Evolutionary conservation across 1,140 invertebrate genomes (phyloP).

Genomic region (Eulimnadia texana): DNA sequence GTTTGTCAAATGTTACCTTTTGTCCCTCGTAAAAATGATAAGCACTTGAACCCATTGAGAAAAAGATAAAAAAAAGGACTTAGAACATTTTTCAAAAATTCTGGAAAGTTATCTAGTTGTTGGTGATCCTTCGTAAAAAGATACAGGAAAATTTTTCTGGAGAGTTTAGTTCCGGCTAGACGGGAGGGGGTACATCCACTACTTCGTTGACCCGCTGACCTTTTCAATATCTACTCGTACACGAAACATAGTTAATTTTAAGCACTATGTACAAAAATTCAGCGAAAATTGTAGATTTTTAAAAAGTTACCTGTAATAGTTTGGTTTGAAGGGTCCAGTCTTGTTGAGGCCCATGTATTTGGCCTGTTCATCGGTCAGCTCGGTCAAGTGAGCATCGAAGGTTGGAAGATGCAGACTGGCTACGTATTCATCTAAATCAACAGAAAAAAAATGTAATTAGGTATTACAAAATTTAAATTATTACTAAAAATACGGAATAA

Average conservation of each 20-base stretch:
- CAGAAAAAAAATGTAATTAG: slow-evolving; percentile 8
- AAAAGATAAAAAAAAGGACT: too few relatives aligned
- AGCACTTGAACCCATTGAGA: too few relatives aligned
- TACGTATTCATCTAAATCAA: slow-evolving; percentile 79
- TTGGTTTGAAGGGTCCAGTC: slow-evolving; percentile 94
- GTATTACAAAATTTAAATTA: slow-evolving; percentile 2
- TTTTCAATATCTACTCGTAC: not conserved
- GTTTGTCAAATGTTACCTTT: too few relatives aligned
- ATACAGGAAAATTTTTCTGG: too few relatives aligned
- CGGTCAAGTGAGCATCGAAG: slow-evolving; percentile 92
- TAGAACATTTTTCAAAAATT: too few relatives aligned
- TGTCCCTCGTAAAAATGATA: too few relatives aligned
- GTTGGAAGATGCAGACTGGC: slow-evolving; percentile 87
- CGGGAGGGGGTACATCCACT: not conserved
- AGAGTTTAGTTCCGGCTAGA: not conserved
- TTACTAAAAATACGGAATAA: too few relatives aligned
- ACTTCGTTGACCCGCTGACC: not conserved
- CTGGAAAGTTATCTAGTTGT: too few relatives aligned
- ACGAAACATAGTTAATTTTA: too few relatives aligned
- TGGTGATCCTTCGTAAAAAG: too few relatives aligned
- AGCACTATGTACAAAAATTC: too few relatives aligned
- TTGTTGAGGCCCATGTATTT: slow-evolving; percentile 96
- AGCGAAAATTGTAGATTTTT: too few relatives aligned
- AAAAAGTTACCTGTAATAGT: slow-evolving; percentile 73
- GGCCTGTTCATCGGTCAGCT: slow-evolving; percentile 89